Evolutionary conservation across 2,888 invertebrate species (phyloP).

Genomic region (Geophilus truncorum): DNA sequence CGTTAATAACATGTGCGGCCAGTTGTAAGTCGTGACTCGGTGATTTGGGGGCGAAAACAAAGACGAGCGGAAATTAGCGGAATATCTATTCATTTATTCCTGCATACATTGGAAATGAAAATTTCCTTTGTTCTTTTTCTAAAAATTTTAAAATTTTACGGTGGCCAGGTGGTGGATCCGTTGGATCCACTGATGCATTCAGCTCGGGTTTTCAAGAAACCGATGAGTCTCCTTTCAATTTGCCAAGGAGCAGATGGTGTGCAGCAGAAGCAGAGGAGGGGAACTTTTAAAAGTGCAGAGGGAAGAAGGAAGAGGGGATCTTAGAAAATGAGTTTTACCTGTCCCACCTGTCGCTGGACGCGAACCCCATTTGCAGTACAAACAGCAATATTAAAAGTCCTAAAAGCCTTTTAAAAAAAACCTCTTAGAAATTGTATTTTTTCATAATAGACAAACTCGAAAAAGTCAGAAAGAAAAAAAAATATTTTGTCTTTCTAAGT

Average conservation of each 20-base stretch:
- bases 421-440: too few species aligned
- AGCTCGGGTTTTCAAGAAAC: not conserved
- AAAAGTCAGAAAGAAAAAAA: too few species aligned
- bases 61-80: too few species aligned
- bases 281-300: not conserved
- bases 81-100: too few species aligned
- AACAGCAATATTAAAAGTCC: not conserved
- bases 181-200: not conserved
- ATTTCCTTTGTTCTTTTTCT: not conserved
- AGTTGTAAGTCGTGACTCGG: not conserved
- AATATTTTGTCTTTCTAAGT: not conserved
- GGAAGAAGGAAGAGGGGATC: not conserved
- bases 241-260: not conserved
- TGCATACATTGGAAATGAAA: not conserved
- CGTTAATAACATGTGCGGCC: not conserved
- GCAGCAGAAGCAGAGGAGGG: too few species aligned
- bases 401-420: too few species aligned
- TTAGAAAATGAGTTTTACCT: not conserved
- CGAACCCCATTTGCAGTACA: not conserved
- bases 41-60: not conserved
- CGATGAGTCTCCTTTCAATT: not conserved
- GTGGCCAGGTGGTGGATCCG: not conserved
- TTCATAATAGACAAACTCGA: too few species aligned
- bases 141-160: not conserved
- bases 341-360: not conserved